phyloP scores from a whole-genome alignment of 2,888 invertebrate genomes.

The Agonopterix alstromeriana region DNA sequence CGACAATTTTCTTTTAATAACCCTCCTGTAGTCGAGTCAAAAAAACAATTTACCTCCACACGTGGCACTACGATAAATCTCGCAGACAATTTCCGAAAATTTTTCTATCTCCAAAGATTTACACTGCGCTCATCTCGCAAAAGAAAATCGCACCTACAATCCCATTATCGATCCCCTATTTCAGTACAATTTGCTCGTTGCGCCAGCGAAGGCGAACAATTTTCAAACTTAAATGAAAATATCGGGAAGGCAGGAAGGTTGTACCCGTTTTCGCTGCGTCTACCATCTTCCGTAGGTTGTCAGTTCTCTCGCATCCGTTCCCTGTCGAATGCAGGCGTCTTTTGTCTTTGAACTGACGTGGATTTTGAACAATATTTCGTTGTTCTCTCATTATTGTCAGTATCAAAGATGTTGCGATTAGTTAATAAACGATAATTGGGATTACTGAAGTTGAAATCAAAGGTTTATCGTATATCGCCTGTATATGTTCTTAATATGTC shows the following conservation, averaged over 20 bases:
- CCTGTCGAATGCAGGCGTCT: slow-evolving; percentile 24
- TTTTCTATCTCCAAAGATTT: slow-evolving; percentile 68
- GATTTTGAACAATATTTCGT: background rate
- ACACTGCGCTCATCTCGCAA: slow-evolving; percentile 55
- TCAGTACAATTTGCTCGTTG: slow-evolving; percentile 65
- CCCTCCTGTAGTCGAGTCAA: slow-evolving; percentile 31
- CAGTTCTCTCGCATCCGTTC: slow-evolving; percentile 24
- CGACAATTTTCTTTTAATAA: slow-evolving; percentile 17
- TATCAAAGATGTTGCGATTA: too few relatives aligned
- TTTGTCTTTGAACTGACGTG: slow-evolving; percentile 23
- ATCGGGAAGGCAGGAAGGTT: slow-evolving; percentile 45
- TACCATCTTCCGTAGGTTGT: slow-evolving; percentile 26
- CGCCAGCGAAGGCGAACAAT: slow-evolving; percentile 59
- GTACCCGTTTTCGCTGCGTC: slow-evolving; percentile 17
- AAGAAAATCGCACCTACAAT: slow-evolving; percentile 71
- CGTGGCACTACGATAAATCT: slow-evolving; percentile 49
- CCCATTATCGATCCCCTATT: slow-evolving; percentile 71
- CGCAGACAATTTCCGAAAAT: slow-evolving; percentile 67
- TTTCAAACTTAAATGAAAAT: slow-evolving; percentile 75
- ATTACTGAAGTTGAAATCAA: too few relatives aligned
- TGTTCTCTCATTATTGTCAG: background rate
- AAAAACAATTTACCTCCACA: slow-evolving; percentile 55
- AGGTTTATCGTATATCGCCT: too few relatives aligned
- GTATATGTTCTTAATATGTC: too few relatives aligned
- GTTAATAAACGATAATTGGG: too few relatives aligned